phyloP scores from a whole-genome alignment of 2,113 vertebrate species.

The Nannospalax galili region DNA sequence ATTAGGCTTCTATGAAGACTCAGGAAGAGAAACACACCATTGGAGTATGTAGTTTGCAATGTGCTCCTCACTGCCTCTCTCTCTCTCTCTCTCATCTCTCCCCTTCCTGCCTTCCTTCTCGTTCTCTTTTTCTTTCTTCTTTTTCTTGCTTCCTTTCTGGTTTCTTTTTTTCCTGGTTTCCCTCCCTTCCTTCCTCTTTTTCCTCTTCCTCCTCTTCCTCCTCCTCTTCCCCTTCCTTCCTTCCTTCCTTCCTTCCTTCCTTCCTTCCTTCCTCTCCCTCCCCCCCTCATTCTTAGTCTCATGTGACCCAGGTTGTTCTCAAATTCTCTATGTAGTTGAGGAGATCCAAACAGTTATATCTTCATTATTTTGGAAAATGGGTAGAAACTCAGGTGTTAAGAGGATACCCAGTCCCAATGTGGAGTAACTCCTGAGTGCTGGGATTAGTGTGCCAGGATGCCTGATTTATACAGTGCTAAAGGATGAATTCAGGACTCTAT shows the following conservation, averaged over 20 bases:
- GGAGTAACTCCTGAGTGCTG: not conserved
- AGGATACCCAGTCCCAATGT: too few species aligned
- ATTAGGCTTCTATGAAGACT: constrained; percentile 10
- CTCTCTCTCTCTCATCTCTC: too few species aligned
- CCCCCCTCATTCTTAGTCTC: not conserved
- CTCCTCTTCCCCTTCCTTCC: too few species aligned
- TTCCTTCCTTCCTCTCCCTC: not conserved
- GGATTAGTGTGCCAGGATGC: not conserved
- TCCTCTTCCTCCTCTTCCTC: too few species aligned
- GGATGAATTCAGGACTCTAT: not conserved
- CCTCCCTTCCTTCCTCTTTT: too few species aligned
- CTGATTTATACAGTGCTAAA: not conserved
- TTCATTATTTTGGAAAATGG: too few species aligned
- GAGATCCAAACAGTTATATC: not conserved
- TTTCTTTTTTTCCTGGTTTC: too few species aligned
- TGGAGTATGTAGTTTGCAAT: not conserved
- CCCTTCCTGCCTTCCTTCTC: too few species aligned
- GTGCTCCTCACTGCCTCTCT: not conserved
- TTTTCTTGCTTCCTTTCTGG: too few species aligned
- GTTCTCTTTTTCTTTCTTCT: too few species aligned
- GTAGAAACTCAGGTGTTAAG: too few species aligned
- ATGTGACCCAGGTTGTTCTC: not conserved
- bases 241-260: not conserved
- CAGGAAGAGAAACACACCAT: not conserved
- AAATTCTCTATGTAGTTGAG: not conserved